Percentiles rank a stretch among this genome's conserved stretches.
Evolutionary conservation across 2,113 vertebrate genomes (phyloP).

Genomic region (Hystrix brachyura): DNA sequence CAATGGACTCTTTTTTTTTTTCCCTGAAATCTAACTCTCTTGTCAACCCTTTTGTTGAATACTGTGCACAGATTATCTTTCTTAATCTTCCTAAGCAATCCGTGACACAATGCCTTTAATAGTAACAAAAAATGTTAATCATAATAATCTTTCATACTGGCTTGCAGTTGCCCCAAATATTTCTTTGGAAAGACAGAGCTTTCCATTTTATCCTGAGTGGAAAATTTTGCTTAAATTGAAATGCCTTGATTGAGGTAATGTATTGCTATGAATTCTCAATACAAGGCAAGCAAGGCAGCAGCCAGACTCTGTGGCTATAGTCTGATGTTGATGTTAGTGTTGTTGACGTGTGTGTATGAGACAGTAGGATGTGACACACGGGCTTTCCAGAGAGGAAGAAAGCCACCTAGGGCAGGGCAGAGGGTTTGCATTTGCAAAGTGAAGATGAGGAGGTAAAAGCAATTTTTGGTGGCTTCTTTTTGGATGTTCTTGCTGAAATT

Average conservation of each 20-base stretch:
- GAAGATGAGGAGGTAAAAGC: not conserved
- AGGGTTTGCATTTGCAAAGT: not conserved
- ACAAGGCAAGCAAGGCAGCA: not conserved
- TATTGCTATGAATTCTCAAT: not conserved
- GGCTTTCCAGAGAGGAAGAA: not conserved
- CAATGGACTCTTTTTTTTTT: not conserved
- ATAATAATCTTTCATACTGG: not conserved
- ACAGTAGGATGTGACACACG: rapidly evolving
- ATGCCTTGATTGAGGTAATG: not conserved
- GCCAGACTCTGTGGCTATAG: rapidly evolving
- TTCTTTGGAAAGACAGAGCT: not conserved
- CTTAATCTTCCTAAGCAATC: conserved; percentile 4
- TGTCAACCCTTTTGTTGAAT: not conserved
- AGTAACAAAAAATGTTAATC: not conserved
- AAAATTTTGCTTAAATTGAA: not conserved
- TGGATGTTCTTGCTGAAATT: not conserved
- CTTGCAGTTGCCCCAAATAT: not conserved
- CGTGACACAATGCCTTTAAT: not conserved
- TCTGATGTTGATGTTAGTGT: not conserved
- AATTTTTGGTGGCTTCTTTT: rapidly evolving
- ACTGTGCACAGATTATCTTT: not conserved
- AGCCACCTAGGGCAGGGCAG: rapidly evolving
- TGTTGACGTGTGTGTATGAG: rapidly evolving
- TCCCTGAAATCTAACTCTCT: not conserved
- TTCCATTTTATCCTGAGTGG: not conserved